Conservation (phyloP, 1,140 invertebrate species). For the Drosophila littoralis region DNA sequence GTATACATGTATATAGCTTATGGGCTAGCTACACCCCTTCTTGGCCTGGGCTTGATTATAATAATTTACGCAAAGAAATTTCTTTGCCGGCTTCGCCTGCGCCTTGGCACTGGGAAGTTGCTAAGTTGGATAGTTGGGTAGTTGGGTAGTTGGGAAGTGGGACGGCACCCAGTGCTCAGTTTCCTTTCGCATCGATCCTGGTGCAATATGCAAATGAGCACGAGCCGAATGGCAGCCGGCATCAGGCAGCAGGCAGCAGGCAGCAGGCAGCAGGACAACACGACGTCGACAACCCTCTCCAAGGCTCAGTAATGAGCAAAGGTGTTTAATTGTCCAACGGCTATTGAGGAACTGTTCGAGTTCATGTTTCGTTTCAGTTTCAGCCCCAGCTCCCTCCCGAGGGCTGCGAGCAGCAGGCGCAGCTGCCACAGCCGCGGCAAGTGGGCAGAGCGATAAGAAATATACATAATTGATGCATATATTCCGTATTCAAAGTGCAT, state of each 20-base stretch:
- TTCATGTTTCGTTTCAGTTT: conserved; percentile 12
- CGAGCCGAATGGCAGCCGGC: conserved; percentile 44
- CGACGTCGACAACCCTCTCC: conserved; percentile 35
- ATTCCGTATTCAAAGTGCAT: no score
- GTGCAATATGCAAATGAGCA: conserved; percentile 78
- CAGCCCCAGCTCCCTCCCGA: background rate
- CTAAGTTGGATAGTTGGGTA: background rate
- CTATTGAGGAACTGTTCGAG: conserved; percentile 26
- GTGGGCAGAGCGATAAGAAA: conserved; percentile 9
- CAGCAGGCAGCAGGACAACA: conserved; percentile 27
- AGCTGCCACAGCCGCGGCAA: conserved; percentile 10
- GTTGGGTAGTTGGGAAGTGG: conserved; percentile 58
- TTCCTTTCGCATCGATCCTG: conserved; percentile 32
- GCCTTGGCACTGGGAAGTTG: conserved; percentile 15
- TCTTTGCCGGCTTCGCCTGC: conserved; percentile 2
- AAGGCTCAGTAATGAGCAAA: conserved; percentile 62
- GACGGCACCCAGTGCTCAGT: conserved; percentile 51
- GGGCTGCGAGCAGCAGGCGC: conserved; percentile 11
- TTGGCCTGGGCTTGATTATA: conserved; percentile 58
- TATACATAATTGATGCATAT: conserved; percentile 1
- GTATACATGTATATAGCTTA: conserved; percentile 5
- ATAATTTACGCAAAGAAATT: conserved; percentile 64
- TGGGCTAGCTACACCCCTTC: conserved; percentile 17
- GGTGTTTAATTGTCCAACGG: conserved; percentile 73
- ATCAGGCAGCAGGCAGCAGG: background rate